Base-by-base conservation (phyloP, 1,140 invertebrate genomes). In the Drosophila kanapiae region DNA sequence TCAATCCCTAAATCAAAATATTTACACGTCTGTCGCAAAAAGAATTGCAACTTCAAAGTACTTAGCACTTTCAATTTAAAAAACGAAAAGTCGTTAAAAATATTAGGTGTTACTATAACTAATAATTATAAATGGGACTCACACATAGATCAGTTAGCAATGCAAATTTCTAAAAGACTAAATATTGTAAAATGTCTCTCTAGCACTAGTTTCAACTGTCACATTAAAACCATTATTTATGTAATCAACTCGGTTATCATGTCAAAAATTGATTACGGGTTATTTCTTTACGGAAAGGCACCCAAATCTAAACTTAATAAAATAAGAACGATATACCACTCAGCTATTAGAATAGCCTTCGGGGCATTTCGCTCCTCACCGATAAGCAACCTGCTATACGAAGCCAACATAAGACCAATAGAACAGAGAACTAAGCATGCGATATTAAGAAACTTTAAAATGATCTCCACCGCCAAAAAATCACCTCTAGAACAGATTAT, bases 101-200 rank as follows among this genome's bases (percentile, higher is more conserved):
- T 57, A 40, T n/a, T 57, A 10, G 54, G 37, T 27, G 10, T 31
- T n/a, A 57, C 54, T 29, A 42, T 42, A 57, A 42, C 18, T 9
- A 57, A 57, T 57, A 57, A 56, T 23, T 56, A 56, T 56, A 56
- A 56, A 56, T 56, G 53, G 53, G 13, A 56, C 18, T 11, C 13
- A 11, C 53, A 56, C 13, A 40, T 56, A 56, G 53, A 56, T 13
- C 5, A 23, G 8, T 11, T 57, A 57, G 23, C 10, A 42, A 29
- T 42, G 14, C 54, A 49, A 31, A 33, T 49, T 14, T 13, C 27
- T 49, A 49, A 31, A 49, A 49, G 27, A 13, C 47, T 51, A 23
- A 23, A 23, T 23, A 23, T 23, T 23, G 3, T 23, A 23, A 23
- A 23, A 23, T 23, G 23, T 23, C 14, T 51, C n/a, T 51, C 27